Conservation (phyloP, 1,140 invertebrate species). For the Drosophila yakuba region DNA sequence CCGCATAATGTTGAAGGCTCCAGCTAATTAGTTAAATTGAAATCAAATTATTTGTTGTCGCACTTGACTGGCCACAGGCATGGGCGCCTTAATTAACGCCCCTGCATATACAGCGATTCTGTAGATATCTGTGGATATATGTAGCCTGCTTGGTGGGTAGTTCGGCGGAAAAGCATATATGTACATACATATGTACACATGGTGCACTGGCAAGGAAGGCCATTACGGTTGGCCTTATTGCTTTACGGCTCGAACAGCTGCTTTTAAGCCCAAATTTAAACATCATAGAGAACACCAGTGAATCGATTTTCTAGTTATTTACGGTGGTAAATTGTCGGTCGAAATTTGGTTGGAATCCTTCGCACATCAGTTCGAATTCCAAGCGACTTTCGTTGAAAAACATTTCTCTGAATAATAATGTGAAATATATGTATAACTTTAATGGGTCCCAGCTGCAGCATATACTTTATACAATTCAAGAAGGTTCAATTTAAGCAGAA, state of each 20-base stretch:
- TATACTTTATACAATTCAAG: no score
- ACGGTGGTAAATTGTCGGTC: no score
- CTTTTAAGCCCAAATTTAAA: background rate
- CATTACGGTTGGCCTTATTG: constrained; percentile 57
- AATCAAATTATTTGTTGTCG: constrained; percentile 84
- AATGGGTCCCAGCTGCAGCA: no score
- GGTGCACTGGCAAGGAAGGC: constrained; percentile 23
- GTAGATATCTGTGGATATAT: constrained; percentile 1
- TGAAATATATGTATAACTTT: no score
- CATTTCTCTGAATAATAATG: no score
- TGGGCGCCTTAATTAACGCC: constrained; percentile 83
- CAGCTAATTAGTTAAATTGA: constrained; percentile 84
- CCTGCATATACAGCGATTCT: constrained; percentile 33
- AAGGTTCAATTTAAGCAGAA: no score
- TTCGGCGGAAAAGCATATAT: constrained; percentile 9
- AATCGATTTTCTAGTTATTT: no score
- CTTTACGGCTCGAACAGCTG: constrained; percentile 13
- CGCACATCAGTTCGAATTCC: no score
- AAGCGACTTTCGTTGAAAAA: no score
- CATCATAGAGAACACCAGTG: no score
- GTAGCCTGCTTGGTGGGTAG: background rate
- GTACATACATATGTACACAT: background rate
- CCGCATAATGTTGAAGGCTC: constrained; percentile 71
- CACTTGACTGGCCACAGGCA: constrained; percentile 81
- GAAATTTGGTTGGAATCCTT: no score